phyloP scores from a whole-genome alignment of 2,888 invertebrate genomes.

The Oscheius sp. region DNA sequence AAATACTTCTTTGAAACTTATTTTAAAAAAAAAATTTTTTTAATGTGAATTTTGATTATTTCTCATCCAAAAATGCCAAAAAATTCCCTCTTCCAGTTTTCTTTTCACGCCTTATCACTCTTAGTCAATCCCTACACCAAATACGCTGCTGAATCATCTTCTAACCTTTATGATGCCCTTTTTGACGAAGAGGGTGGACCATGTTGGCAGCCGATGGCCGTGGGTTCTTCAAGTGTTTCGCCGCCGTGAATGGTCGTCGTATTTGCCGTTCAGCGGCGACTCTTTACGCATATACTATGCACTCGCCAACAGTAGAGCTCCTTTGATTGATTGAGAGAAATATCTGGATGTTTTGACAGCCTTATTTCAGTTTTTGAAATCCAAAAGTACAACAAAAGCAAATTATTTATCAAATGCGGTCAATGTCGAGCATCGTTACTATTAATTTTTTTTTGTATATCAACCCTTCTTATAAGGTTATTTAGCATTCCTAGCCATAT shows the following conservation, averaged over 20 bases:
- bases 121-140: background rate
- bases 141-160: background rate
- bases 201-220: slow-evolving; percentile 21
- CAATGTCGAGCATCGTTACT: too few relatives aligned
- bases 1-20: too few relatives aligned
- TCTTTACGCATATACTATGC: slow-evolving; percentile 11
- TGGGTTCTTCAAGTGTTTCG: slow-evolving; percentile 27
- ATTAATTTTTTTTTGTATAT: too few relatives aligned
- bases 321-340: background rate
- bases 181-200: too few relatives aligned
- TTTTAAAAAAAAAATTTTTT: too few relatives aligned
- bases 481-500: background rate
- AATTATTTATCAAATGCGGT: background rate
- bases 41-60: background rate
- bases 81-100: background rate
- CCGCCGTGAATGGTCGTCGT: slow-evolving; percentile 24
- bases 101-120: background rate
- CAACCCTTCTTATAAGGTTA: background rate
- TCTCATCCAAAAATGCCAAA: background rate
- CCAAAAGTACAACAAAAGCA: background rate
- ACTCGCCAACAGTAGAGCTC: background rate
- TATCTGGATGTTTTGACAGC: background rate
- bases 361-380: background rate
- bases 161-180: background rate
- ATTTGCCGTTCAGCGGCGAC: slow-evolving; percentile 16